Evolutionary conservation across 2,888 invertebrate species (phyloP).

Genomic region (Sussaba pulchella): DNA sequence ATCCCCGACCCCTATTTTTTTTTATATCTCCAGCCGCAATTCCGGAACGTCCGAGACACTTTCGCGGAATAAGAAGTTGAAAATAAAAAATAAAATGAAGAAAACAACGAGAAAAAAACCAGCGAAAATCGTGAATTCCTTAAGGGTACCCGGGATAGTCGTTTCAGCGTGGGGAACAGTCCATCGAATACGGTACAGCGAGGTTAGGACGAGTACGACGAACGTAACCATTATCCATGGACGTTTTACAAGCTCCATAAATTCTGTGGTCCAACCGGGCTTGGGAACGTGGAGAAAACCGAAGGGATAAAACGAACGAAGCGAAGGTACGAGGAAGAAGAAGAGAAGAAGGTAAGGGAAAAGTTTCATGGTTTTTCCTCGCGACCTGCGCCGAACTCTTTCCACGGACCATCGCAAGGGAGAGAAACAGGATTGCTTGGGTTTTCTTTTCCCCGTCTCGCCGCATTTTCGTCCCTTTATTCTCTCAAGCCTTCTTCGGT

Average conservation of each 20-base stretch:
- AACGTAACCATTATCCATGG: constrained; percentile 48
- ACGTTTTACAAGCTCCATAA: constrained; percentile 51
- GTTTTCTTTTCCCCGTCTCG: constrained; percentile 28
- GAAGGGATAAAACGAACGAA: neutral
- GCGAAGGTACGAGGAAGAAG: neutral
- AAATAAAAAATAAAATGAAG: too few species aligned
- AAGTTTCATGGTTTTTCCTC: constrained; percentile 50
- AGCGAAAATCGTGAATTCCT: constrained; percentile 31
- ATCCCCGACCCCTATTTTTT: too few species aligned
- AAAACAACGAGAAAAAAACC: constrained; percentile 5
- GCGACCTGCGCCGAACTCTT: constrained; percentile 46
- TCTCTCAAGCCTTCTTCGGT: constrained; percentile 4
- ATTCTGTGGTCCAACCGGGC: constrained; percentile 15
- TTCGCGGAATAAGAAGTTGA: constrained; percentile 7
- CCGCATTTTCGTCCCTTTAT: constrained; percentile 10
- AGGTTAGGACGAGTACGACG: constrained; percentile 14
- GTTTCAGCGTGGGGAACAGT: neutral
- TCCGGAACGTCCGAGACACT: neutral
- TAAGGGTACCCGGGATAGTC: constrained; percentile 7
- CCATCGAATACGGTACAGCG: neutral
- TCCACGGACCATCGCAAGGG: constrained; percentile 27
- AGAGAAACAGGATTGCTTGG: too few species aligned
- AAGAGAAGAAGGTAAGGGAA: neutral
- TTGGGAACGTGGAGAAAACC: constrained; percentile 13
- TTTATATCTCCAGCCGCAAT: constrained; percentile 22